Percentiles rank a stretch among this genome's conserved stretches.
Conservation (phyloP, 2,888 invertebrate species). For the Dryococelus australis region DNA sequence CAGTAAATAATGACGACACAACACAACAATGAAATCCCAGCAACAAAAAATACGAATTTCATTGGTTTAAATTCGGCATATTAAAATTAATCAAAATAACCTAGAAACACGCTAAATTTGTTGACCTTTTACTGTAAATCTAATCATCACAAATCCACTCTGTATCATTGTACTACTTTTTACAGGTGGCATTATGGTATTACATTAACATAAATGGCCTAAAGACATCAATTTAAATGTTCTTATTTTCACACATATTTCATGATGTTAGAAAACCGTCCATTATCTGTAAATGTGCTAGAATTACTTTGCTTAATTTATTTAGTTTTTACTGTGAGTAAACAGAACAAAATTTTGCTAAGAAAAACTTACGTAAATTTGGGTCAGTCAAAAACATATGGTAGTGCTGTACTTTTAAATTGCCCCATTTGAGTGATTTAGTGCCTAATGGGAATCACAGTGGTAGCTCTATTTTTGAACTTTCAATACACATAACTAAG, state of each 20-base stretch:
- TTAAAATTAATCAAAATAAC: neutral
- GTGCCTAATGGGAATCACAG: neutral
- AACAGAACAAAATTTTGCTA: neutral
- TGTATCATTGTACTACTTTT: neutral
- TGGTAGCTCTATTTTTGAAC: neutral
- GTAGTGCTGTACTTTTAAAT: neutral
- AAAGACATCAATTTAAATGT: neutral
- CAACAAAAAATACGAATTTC: no score
- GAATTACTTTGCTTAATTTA: neutral
- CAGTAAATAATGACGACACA: no score
- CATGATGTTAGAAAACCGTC: neutral
- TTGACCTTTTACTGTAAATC: neutral
- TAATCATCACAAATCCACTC: neutral
- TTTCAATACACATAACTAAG: neutral
- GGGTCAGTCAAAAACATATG: neutral
- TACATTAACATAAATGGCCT: neutral
- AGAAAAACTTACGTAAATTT: neutral
- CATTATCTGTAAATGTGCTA: neutral
- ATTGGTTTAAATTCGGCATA: neutral
- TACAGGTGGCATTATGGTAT: neutral
- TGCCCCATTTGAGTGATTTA: neutral
- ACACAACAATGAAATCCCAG: no score
- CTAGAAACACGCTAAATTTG: neutral
- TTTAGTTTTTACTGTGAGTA: neutral
- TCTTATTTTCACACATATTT: neutral